Conservation (phyloP, 2,888 invertebrate species). For the Xestobium rufovillosum region DNA sequence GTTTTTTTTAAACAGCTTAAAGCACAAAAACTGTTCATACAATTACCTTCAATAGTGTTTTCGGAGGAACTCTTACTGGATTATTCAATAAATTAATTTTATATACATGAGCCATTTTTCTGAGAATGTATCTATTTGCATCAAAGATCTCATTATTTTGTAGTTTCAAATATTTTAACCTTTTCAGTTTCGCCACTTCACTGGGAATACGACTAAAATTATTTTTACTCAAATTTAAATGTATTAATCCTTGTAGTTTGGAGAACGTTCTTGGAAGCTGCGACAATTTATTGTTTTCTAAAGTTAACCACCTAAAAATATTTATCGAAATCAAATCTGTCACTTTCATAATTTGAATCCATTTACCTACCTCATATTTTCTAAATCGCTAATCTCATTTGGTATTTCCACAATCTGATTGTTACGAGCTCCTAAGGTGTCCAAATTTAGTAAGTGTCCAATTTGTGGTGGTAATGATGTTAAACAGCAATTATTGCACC, state of each 20-base stretch:
- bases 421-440: conserved; percentile 60
- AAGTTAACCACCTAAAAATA: conserved; percentile 54
- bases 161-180: conserved; percentile 33
- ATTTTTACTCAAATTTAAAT: conserved; percentile 57
- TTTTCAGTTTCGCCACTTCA: conserved; percentile 31
- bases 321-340: no score
- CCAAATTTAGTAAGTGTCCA: conserved; percentile 51
- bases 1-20: no score
- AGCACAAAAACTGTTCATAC: no score
- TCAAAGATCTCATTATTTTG: conserved; percentile 34
- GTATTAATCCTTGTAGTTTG: conserved; percentile 49
- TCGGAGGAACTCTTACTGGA: conserved; percentile 27
- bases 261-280: conserved; percentile 48
- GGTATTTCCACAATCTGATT: conserved; percentile 54
- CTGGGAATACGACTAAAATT: conserved; percentile 48
- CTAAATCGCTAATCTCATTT: conserved; percentile 49
- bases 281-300: conserved; percentile 54
- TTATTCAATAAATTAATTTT: conserved; percentile 38
- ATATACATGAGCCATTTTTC: conserved; percentile 29
- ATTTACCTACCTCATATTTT: conserved; percentile 46
- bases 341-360: no score
- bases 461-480: conserved; percentile 54
- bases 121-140: conserved; percentile 29
- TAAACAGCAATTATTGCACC: conserved; percentile 57
- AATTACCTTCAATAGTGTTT: conserved; percentile 27